Base-by-base conservation (phyloP, 2,888 invertebrate species). In the Drosophila glabriapex region DNA sequence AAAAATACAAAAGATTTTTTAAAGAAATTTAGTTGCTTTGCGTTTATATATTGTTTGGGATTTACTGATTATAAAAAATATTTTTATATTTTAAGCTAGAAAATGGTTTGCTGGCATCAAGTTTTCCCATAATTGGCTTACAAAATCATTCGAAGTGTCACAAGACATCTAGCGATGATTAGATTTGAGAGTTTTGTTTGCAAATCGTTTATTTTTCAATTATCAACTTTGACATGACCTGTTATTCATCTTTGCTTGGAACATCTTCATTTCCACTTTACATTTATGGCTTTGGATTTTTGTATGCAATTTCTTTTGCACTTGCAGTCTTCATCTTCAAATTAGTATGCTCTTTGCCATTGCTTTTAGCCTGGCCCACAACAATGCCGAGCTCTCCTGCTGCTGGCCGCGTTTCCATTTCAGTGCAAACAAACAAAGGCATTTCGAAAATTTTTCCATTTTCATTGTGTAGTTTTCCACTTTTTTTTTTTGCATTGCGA, bases 361-460 rank as follows among this genome's bases (percentile, higher is more conserved):
- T 33, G 63, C 50, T 64, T 60, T 56, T 61, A 54, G 56, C 39
- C 71, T 25, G 70, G 62, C 58, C 64, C 70, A 75, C 55, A 87
- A 80, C 84, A 85, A 82, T 87, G 65, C 46, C 31, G 39, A 59
- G 46, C 49, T 58, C 35, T 46, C 19, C 62, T 60, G 68, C 56
- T 67, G 68, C 33, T 73, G 64, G 69, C 68, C 70, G 70, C 78
- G 71, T 80, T 83, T 91, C 73, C 86, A 83, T 83, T 85, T 82
- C 78, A 82, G 76, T 61, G 77, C 77, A 78, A 77, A 73, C 83
- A 80, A 85, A 91, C 83, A 91, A 91, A 77, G 68, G 77, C 85
- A 83, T 83, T 82, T 82, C 68, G 53, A 74, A 76, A 65, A 71
- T 75, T 83, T 79, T 80, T 62, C 68, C 76, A 68, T 77, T 85